Evolutionary conservation across 2,113 vertebrate species (phyloP).

Genomic region (Ptilorrhoa leucosticta): DNA sequence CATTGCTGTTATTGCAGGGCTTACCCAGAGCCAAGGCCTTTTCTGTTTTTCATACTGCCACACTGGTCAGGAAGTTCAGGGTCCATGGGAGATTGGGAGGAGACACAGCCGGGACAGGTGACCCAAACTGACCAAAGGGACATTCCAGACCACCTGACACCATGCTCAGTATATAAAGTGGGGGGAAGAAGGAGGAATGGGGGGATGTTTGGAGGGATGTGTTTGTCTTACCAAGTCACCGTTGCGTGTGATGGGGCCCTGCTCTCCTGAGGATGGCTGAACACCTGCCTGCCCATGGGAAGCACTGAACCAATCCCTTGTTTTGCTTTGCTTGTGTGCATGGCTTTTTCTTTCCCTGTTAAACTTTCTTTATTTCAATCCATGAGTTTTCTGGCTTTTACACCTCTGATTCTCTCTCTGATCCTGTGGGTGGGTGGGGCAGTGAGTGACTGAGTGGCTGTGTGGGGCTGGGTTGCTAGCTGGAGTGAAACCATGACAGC

Average conservation of each 20-base stretch:
- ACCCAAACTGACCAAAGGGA: neutral
- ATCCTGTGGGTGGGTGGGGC: too few relatives aligned
- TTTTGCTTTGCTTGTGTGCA: neutral
- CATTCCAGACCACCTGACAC: neutral
- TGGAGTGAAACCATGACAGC: neutral
- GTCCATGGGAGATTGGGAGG: neutral
- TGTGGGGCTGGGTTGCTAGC: neutral
- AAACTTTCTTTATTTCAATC: neutral
- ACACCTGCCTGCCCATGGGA: neutral
- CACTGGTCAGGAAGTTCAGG: fast-evolving
- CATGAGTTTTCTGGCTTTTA: neutral
- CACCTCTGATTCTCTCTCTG: neutral
- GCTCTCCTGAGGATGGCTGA: neutral
- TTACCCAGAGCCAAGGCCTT: fast-evolving
- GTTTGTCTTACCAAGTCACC: neutral
- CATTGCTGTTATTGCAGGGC: neutral
- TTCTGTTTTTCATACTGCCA: neutral
- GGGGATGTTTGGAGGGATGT: neutral
- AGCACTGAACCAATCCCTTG: neutral
- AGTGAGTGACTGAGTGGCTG: neutral
- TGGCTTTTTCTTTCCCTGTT: neutral
- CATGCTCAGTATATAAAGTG: neutral
- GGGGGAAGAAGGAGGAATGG: neutral
- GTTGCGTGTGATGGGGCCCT: fast-evolving
- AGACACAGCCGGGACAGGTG: neutral